Base-by-base conservation (phyloP, 2,797 vertebrate genomes). In the Crenichthys baileyi region DNA sequence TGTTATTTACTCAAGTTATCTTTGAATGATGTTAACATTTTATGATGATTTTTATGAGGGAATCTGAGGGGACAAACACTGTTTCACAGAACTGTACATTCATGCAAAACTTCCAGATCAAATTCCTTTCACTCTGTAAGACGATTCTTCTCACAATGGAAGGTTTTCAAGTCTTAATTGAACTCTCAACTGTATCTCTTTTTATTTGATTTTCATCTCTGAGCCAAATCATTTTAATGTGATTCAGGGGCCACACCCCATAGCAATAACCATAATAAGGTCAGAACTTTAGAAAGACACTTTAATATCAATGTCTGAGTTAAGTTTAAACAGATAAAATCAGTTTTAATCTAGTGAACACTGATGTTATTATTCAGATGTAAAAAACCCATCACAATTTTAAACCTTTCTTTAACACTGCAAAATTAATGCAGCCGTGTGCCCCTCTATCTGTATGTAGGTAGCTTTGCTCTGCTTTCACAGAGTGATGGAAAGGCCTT, bases 391-490 rank as follows among this genome's bases (percentile, higher is more conserved):
- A 0, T 70, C 11, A 48, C 44, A 24, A n/a, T 68, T 79, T 53
- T 67, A 29, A 71, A 58, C 73, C 24, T 76, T 67, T 72, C 71
- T 82, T 80, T 87, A 51, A 53, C 61, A 67, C 44, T 5, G 0
- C 13, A 36, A 61, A 63, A 50, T 80, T 78, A 78, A 76, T 80
- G 77, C 29, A 12, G 80, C 70, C 70, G 46, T 80, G 76, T 77
- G 73, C 82, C 72, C 79, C 83, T 78, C 67, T 78, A 74, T 83
- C 80, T 75, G 81, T 94, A 94, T 93, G 94, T 75, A 87, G 88
- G 81, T 79, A 70, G 87, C 91, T 94, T 95, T 94, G 90, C 89
- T 86, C 91, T 85, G 90, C 89, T 84, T 91, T 86, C 91, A 84
- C 78, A 80, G 90, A 84, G 79, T 83, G 88, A 92, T 87, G 88